Base-by-base conservation (phyloP, 2,888 invertebrate genomes). In the Drosophila longiperda region DNA sequence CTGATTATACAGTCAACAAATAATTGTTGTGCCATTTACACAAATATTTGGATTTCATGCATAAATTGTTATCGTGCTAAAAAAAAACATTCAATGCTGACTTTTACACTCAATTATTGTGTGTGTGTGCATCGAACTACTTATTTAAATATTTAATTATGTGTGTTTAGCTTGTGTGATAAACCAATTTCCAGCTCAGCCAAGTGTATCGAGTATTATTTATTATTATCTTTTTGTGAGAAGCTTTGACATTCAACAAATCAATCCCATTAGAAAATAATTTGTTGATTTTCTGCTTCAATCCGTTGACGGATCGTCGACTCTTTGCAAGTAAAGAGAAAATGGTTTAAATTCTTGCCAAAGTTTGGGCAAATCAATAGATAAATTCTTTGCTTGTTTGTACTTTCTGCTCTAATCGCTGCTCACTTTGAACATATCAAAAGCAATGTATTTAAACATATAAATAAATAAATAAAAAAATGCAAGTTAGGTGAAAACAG, bases 1-100 rank as follows among this genome's bases (percentile, higher is more conserved):
- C 58, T 58, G 81, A 81, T 77, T 80, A 63, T 76, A 59, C 45
- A 77, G 78, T 78, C 78, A 77, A 78, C 57, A 81, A 81, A 77
- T 68, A 68, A 81, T 66, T 78, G 78, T 73, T 60, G 54, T 66
- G 65, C 32, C 81, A 57, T 66, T 81, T 68, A 73, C 59, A 68
- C 81, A 81, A 77, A 78, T 77, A 73, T 78, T 73, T 81, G 54
- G 20, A 52, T 45, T 62, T 53, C 48, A 62, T 71, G 63, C 50
- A 75, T 75, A 78, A 80, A 71, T 79, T 64, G 53, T 48, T 45
- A 32, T n/a, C 9, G 33, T 72, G 48, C 29, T 34, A 29, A 34
- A 20, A 42, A 33, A 33, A 45, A 15, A 55, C 55, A 26, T 23
- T 3, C 29, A 23, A 55, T 29, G 29, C 12, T 2, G 11, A 17